Percentiles rank a stretch among this genome's conserved stretches.
phyloP scores from a whole-genome alignment of 2,113 vertebrate genomes.

The Embiotoca jacksoni region DNA sequence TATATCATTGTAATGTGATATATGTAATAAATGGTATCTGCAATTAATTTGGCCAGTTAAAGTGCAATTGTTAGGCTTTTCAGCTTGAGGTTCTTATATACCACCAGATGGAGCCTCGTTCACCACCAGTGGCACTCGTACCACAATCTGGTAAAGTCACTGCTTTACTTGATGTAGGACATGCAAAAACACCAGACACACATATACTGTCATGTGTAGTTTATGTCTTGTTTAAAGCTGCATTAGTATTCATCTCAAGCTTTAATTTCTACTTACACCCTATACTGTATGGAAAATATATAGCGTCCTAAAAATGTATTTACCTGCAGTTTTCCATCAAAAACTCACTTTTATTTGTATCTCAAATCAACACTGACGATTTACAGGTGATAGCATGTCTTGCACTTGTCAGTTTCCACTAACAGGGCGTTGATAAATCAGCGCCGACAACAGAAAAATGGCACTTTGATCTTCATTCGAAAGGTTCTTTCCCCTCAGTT shows the following conservation, averaged over 20 bases:
- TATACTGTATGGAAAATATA: background rate
- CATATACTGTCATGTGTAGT: background rate
- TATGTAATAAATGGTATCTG: no score
- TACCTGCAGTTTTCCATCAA: background rate
- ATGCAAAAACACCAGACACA: background rate
- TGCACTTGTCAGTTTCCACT: constrained; percentile 47
- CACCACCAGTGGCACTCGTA: no score
- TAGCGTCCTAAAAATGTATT: background rate
- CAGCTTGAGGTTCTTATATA: no score
- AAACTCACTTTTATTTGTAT: constrained; percentile 30
- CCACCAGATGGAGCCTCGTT: no score
- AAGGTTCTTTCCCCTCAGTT: constrained; percentile 62
- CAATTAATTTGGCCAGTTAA: no score
- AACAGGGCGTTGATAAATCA: constrained; percentile 60
- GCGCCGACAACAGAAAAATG: constrained; percentile 60
- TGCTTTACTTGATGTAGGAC: no score
- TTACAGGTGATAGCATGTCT: constrained; percentile 35
- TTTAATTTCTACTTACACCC: background rate
- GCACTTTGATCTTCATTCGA: constrained; percentile 66
- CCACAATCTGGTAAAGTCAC: no score
- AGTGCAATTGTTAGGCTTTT: no score
- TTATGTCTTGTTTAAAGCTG: background rate
- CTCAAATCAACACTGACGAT: constrained; percentile 31
- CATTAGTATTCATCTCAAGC: background rate
- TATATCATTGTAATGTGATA: no score